Evolutionary conservation across 2,888 invertebrate genomes (phyloP).

Genomic region (Parnassius glacialis): DNA sequence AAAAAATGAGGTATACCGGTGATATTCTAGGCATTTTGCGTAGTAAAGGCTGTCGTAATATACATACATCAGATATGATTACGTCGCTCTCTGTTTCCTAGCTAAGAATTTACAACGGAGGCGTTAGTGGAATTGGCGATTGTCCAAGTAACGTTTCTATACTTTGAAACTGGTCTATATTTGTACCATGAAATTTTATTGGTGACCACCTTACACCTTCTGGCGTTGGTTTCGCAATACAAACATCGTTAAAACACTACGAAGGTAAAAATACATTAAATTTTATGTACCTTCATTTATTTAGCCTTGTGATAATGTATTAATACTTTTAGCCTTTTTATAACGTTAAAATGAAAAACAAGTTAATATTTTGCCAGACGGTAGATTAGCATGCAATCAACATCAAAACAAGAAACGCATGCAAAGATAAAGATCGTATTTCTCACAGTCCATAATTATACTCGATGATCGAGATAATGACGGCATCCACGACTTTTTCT

Average conservation of each 20-base stretch:
- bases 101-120: slow-evolving; percentile 16
- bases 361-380: too few relatives aligned
- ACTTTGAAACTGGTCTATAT: slow-evolving; percentile 60
- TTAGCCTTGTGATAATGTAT: background rate
- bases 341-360: too few relatives aligned
- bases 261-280: slow-evolving; percentile 13
- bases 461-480: too few relatives aligned
- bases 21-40: too few relatives aligned
- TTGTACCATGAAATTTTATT: slow-evolving; percentile 43
- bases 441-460: too few relatives aligned
- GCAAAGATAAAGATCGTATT: too few relatives aligned
- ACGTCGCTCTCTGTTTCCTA: slow-evolving; percentile 3
- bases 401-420: too few relatives aligned
- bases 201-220: slow-evolving; percentile 36
- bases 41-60: too few relatives aligned
- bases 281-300: slow-evolving; percentile 4
- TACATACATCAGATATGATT: background rate
- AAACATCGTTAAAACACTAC: slow-evolving; percentile 1
- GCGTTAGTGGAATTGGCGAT: slow-evolving; percentile 47
- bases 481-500: too few relatives aligned
- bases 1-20: too few relatives aligned
- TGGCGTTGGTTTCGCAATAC: slow-evolving; percentile 14
- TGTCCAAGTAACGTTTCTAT: slow-evolving; percentile 65
- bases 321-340: background rate
- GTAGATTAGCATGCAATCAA: too few relatives aligned